Base-by-base conservation (phyloP, 2,888 invertebrate species). In the Dryobota labecula region DNA sequence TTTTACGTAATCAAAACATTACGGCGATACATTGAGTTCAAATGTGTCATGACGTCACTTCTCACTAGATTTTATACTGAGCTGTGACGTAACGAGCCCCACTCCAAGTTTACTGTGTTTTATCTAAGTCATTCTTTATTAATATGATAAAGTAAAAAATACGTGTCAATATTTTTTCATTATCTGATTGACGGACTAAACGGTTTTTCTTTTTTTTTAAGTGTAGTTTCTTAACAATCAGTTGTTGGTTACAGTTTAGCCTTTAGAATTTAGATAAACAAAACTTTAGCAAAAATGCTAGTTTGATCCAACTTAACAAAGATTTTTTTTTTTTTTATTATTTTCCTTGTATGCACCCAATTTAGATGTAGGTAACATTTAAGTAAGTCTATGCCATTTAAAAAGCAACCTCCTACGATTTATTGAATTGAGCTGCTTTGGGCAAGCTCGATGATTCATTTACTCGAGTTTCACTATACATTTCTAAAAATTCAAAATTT, bases 341-440 rank as follows among this genome's bases (percentile, higher is more conserved):
- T 45, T 73, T 76, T 69, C 57, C 73, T 76, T 49, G 76, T 69
- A 43, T 41, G 13, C 20, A 30, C 24, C 51, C 41, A 69, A 58
- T 69, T 45, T 13, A 2, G n/a, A 27, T 3, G 13, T 30, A 20
- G 20, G 4, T 27, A 30, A 30, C 45, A 45, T 61, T 41, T 8
- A 60, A 43, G 41, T 20, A 27, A 27, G 27, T 72, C 20, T 58
- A 27, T 33, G 24, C 20, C 18, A n/a, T 53, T 68, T 6, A 8
- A 60, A 76, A 58, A 36, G 20, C 49, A 7, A 53, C 30, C 66
- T 30, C 65, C 76, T 51, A 61, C 79, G 54, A 45, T 27, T 27
- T 4, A 20, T 54, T 45, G 0, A 27, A 41, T 13, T 20, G 15
- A 56, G n/a, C 45, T 13, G 20, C 8, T 58, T 76, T 58, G 13